Evolutionary conservation across 1,140 invertebrate genomes (phyloP).

Genomic region (Melitaea cinxia): DNA sequence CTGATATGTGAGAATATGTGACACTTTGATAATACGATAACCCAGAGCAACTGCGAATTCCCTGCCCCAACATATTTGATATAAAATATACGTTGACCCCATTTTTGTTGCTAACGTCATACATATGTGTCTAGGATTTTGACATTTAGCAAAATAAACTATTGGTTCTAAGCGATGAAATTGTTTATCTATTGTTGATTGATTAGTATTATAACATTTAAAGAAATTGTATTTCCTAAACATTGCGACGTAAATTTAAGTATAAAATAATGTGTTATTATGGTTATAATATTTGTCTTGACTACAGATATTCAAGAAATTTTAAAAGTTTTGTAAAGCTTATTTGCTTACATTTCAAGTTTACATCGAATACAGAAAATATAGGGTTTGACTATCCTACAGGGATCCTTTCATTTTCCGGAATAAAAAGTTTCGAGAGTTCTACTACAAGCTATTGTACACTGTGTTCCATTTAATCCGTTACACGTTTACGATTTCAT

Average conservation of each 20-base stretch:
- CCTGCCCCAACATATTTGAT: not conserved
- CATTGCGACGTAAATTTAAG: too few relatives aligned
- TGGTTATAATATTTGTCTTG: too few relatives aligned
- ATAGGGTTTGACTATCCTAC: too few relatives aligned
- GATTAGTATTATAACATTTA: too few relatives aligned
- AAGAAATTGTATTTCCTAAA: too few relatives aligned
- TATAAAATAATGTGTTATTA: too few relatives aligned
- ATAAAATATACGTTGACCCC: not conserved
- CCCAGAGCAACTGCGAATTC: not conserved
- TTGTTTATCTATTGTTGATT: too few relatives aligned
- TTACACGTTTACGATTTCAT: not conserved
- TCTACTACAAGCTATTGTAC: not conserved
- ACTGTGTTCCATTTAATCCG: not conserved
- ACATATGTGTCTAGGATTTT: not conserved
- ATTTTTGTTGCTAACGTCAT: not conserved
- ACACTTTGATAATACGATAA: constrained; percentile 29
- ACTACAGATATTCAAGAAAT: too few relatives aligned
- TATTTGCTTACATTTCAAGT: too few relatives aligned
- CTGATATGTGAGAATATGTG: constrained; percentile 22
- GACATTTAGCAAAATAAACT: not conserved
- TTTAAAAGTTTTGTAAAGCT: too few relatives aligned
- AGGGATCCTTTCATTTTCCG: not conserved
- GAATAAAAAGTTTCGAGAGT: not conserved
- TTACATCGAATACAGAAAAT: too few relatives aligned
- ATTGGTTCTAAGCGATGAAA: too few relatives aligned